phyloP scores from a whole-genome alignment of 2,888 invertebrate species.

The Pyrocoelia pectoralis region DNA sequence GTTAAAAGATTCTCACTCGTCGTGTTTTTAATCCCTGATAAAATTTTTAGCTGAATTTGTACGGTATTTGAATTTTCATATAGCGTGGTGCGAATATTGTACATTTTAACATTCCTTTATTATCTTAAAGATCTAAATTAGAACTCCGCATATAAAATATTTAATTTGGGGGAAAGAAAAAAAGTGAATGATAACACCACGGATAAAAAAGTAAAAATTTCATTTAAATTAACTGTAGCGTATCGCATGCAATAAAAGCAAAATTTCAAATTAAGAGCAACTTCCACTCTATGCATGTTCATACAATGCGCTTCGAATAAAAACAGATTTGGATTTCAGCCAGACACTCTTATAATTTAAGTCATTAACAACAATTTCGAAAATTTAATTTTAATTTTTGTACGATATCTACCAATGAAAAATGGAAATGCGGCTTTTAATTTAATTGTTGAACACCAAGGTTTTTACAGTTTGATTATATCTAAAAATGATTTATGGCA shows the following conservation, averaged over 20 bases:
- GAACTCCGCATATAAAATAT: neutral
- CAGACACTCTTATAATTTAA: slow-evolving; percentile 6
- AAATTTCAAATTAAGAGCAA: neutral
- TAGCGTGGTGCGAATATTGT: neutral
- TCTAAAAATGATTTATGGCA: no score
- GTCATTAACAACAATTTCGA: neutral
- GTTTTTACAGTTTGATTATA: no score
- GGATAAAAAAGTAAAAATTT: neutral
- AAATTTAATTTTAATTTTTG: neutral
- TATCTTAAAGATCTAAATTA: neutral
- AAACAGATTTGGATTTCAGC: slow-evolving; percentile 9
- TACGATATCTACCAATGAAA: slow-evolving; percentile 1
- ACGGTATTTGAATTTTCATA: neutral
- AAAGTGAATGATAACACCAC: neutral
- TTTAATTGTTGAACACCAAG: neutral
- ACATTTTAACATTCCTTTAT: neutral
- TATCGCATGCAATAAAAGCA: neutral
- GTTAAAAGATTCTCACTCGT: slow-evolving; percentile 26
- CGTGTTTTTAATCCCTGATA: neutral
- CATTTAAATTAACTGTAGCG: slow-evolving; percentile 1
- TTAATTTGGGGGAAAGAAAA: neutral
- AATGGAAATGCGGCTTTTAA: neutral
- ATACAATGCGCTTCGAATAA: slow-evolving; percentile 6
- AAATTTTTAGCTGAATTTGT: neutral
- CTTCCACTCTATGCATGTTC: neutral